A percentile compares a stretch with the other conserved stretches of the same genome.
Evolutionary conservation across 2,888 invertebrate species (phyloP).

Genomic region (Eudasyphora cyanicolor): DNA sequence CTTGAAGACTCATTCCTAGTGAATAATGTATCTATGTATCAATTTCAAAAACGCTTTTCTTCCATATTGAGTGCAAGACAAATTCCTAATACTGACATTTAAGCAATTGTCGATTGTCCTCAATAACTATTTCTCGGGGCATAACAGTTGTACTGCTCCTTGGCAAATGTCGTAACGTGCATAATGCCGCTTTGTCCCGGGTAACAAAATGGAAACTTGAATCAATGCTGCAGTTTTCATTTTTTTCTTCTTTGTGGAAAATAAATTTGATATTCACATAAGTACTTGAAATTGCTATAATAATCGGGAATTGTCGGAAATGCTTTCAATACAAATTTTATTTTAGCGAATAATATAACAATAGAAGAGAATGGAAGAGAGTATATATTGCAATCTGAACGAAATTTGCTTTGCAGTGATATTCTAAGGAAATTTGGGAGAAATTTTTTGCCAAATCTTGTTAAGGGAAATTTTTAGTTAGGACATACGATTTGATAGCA

Average conservation of each 20-base stretch:
- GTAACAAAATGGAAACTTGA: not conserved
- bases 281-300: not conserved
- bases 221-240: not conserved
- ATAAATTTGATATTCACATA: not conserved
- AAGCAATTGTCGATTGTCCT: conserved; percentile 56
- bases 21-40: no score
- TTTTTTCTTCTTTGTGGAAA: not conserved
- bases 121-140: conserved; percentile 46
- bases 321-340: no score
- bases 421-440: no score
- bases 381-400: no score
- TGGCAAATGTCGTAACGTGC: not conserved
- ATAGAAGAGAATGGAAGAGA: no score
- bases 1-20: no score
- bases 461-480: no score
- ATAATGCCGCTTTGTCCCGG: not conserved
- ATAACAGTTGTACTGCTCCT: not conserved
- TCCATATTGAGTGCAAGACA: conserved; percentile 51
- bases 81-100: conserved; percentile 57
- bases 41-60: not conserved
- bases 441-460: no score
- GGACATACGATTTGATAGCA: no score
- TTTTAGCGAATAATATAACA: no score
- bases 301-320: not conserved
- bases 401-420: no score